Evolutionary conservation across 2,797 vertebrate genomes (phyloP).

Genomic region (Ctenochaetus hawaiiensis): DNA sequence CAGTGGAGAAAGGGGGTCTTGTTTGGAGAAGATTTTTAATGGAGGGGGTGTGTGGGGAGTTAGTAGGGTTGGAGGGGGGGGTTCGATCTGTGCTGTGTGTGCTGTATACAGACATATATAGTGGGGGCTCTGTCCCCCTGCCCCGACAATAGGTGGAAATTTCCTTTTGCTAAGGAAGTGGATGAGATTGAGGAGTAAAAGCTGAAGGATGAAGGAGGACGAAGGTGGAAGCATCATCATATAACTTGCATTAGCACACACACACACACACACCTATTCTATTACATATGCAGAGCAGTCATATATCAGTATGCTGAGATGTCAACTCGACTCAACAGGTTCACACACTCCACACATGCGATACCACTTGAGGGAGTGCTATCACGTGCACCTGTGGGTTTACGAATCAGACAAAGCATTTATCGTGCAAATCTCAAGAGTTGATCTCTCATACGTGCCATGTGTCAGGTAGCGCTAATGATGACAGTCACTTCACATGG

Average conservation of each 20-base stretch:
- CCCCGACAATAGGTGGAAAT: constrained; percentile 88
- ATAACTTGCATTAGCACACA: constrained; percentile 10
- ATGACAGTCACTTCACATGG: constrained; percentile 37
- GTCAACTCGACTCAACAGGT: neutral
- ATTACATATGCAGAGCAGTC: no score
- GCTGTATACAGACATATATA: constrained; percentile 86
- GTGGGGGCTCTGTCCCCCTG: constrained; percentile 90
- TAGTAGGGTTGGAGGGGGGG: constrained; percentile 43
- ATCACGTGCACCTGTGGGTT: constrained; percentile 27
- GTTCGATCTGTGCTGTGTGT: constrained; percentile 71
- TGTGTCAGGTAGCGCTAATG: constrained; percentile 30
- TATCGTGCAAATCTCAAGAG: neutral
- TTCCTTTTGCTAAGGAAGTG: constrained; percentile 81
- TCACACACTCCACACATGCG: neutral
- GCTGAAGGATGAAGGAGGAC: constrained; percentile 33
- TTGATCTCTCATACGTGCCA: neutral
- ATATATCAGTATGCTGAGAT: neutral
- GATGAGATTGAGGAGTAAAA: constrained; percentile 19
- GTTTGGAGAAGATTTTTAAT: constrained; percentile 92
- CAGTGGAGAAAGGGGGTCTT: constrained; percentile 95
- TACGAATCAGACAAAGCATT: neutral
- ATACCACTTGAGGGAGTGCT: neutral
- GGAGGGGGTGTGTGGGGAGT: constrained; percentile 75
- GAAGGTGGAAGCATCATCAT: constrained; percentile 30
- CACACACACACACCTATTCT: no score